Percentiles rank a stretch among this genome's conserved stretches.
These are phyloP conservation scores for Eclectus roratus DNA, from an alignment of 2,113 vertebrate genomes.

Conservation along the genomic window DNA sequence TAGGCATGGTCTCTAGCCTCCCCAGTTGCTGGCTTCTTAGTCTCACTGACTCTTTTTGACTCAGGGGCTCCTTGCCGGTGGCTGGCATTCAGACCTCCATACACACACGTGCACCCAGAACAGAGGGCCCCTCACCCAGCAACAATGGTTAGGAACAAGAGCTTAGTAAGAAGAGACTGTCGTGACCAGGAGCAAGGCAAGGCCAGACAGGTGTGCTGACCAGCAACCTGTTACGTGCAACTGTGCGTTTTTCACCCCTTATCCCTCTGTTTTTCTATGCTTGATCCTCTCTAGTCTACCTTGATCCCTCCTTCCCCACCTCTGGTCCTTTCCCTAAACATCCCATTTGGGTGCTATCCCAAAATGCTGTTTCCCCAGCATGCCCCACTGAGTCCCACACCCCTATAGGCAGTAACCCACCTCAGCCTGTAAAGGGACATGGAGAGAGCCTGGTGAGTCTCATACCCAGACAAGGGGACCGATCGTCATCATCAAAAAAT, in stretches of 20 bases:
- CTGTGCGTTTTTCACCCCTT: background rate
- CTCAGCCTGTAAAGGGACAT: background rate
- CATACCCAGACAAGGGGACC: background rate
- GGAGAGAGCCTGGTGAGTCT: background rate
- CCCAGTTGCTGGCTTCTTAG: background rate
- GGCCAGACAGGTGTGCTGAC: background rate
- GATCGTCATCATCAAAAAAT: background rate
- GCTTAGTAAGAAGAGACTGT: background rate
- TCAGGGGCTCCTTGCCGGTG: fast-evolving
- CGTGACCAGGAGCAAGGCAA: background rate
- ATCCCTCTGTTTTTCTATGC: background rate
- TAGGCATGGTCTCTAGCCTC: fast-evolving
- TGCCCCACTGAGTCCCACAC: background rate
- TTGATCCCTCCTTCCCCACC: background rate
- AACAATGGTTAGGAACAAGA: background rate
- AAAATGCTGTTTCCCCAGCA: background rate
- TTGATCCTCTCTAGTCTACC: background rate
- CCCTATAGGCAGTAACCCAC: background rate
- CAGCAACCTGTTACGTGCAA: background rate
- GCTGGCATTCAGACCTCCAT: background rate
- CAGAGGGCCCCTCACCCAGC: background rate
- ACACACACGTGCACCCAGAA: background rate
- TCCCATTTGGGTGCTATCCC: background rate
- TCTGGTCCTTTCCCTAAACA: background rate
- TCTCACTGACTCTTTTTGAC: background rate